Base-by-base conservation (phyloP, 2,888 invertebrate genomes). In the Leptopterna dolabrata region DNA sequence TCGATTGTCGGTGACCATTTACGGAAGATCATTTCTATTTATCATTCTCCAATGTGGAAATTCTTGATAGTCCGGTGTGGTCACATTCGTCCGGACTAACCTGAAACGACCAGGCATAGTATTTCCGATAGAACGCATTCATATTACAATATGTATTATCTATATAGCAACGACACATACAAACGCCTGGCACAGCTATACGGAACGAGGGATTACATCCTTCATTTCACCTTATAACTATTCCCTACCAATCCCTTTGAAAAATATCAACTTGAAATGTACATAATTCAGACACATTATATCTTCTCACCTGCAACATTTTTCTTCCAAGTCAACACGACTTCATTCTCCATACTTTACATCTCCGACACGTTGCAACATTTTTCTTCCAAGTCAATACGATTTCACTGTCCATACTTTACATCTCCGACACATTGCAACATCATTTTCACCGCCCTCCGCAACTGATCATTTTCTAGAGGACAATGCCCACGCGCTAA, bases 401-500 rank as follows among this genome's bases (percentile, higher is more conserved):
- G 63, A 63, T 1, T 19, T n/a, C 47, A 27, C 9, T 63, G 63
- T 7, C n/a, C 24, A 63, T 24, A 63, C 19, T 27, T 63, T 24
- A 63, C 55, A 19, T 7, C 7, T 11, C 63, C 27, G 63, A 63
- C 63, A 24, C 63, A 24, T 63, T 63, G 63, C 63, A 63, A 63
- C 24, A 63, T 63, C 63, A 24, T 7, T 63, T 63, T 63, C 63
- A 27, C 24, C 63, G 63, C 63, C 27, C 63, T 24, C 63, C 24
- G 27, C 63, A 63, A 63, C 63, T 24, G 63, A 63, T 63, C 63
- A 63, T 63, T 63, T 63, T 63, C 63, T 13, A 24, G 63, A 63
- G 63, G 63, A 63, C 63, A 63, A 63, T 63, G 63, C 63, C 63
- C 63, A 63, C 63, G 63, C 63, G 63, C 19, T n/a, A n/a, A 63